Evolutionary conservation across 2,888 invertebrate genomes (phyloP).

Genomic region (Gastracanthus pulcherrimus): DNA sequence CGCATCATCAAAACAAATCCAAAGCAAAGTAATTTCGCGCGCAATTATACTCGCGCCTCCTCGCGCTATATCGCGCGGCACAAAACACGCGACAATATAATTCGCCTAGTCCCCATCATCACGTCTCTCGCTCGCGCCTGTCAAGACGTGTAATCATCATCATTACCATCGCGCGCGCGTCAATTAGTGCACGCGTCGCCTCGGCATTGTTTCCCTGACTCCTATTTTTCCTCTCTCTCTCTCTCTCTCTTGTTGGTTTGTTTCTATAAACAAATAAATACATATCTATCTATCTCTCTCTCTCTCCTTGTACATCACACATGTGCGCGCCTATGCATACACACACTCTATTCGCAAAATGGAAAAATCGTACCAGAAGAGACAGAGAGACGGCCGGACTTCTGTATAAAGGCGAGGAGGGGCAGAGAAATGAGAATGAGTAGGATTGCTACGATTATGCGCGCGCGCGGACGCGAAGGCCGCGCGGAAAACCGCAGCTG

Average conservation of each 20-base stretch:
- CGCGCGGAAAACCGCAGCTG: conserved; percentile 38
- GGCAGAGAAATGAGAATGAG: conserved; percentile 18
- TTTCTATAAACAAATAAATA: too few relatives aligned
- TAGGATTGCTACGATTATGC: conserved; percentile 42
- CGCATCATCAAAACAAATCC: neutral
- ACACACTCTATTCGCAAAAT: neutral
- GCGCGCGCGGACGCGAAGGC: neutral
- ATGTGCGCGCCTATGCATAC: neutral
- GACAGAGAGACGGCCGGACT: conserved; percentile 1
- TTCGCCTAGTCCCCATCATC: conserved; percentile 1
- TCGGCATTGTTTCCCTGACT: conserved; percentile 13
- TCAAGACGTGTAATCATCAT: conserved; percentile 18
- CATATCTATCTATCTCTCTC: neutral
- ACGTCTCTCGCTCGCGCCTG: too few relatives aligned
- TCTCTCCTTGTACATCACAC: neutral
- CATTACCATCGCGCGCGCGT: conserved; percentile 11
- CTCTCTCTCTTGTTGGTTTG: neutral
- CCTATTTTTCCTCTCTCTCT: neutral
- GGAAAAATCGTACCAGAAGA: neutral
- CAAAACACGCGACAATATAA: neutral
- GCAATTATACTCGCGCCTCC: conserved; percentile 9
- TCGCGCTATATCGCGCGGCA: neutral
- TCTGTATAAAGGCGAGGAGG: too few relatives aligned
- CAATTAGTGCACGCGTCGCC: conserved; percentile 11
- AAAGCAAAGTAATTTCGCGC: neutral